phyloP scores from a whole-genome alignment of 92 coral and sea anemone species.

The Galaxea fascicularis region DNA sequence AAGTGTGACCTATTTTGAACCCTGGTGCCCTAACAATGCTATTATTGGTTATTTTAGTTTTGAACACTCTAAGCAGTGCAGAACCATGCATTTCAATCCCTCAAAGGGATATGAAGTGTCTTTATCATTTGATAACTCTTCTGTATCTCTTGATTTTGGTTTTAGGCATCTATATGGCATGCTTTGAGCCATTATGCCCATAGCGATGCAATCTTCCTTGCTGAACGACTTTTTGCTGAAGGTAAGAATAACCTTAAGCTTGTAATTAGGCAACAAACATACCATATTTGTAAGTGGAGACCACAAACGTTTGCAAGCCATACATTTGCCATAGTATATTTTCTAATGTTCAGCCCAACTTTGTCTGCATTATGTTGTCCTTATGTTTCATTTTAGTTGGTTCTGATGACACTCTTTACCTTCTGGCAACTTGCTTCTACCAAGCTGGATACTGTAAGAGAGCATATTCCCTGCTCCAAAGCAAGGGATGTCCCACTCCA shows the following conservation, averaged over 20 bases:
- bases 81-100: too few relatives aligned
- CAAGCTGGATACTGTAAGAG: slow-evolving; percentile 91
- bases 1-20: too few relatives aligned
- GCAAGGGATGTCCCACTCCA: slow-evolving; percentile 90
- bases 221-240: slow-evolving; percentile 97
- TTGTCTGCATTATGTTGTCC: not conserved
- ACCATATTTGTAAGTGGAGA: too few relatives aligned
- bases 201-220: slow-evolving; percentile 93
- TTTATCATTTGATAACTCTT: too few relatives aligned
- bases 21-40: too few relatives aligned
- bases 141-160: not conserved
- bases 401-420: slow-evolving; percentile 92
- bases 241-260: slow-evolving; percentile 53
- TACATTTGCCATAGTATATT: too few relatives aligned
- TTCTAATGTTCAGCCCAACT: too few relatives aligned
- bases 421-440: slow-evolving; percentile 92
- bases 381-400: slow-evolving; percentile 67
- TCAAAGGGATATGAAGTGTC: too few relatives aligned
- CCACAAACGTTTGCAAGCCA: too few relatives aligned
- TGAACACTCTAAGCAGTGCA: too few relatives aligned
- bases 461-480: slow-evolving; percentile 86
- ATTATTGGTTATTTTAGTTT: too few relatives aligned
- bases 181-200: slow-evolving; percentile 96
- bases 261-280: too few relatives aligned
- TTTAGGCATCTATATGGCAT: slow-evolving; percentile 99